A percentile compares a stretch with the other conserved stretches of the same genome.
These are phyloP conservation scores for Trichechus manatus DNA, from an alignment of 2,113 vertebrate species.

Conservation along the genomic window DNA sequence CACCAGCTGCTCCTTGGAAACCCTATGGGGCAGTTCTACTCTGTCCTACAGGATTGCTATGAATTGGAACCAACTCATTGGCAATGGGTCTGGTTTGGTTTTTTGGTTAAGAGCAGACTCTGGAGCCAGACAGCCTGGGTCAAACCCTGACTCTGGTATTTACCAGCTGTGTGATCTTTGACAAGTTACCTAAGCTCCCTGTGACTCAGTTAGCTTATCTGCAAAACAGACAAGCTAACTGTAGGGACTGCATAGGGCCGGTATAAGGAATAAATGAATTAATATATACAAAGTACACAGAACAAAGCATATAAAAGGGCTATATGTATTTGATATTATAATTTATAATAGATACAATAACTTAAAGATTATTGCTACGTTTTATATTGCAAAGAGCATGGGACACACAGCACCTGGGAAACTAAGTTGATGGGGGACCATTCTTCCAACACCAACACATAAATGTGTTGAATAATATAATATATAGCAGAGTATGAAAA, in stretches of 20 bases:
- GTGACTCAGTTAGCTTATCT: neutral
- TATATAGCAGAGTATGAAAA: neutral
- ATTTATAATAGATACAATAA: neutral
- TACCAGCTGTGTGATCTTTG: neutral
- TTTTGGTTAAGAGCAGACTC: neutral
- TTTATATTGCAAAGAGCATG: neutral
- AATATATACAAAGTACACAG: neutral
- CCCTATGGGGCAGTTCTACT: too few relatives aligned
- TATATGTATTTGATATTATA: neutral
- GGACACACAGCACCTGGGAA: neutral
- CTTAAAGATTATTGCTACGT: neutral
- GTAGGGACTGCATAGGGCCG: neutral
- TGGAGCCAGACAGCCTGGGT: neutral
- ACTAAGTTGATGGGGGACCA: neutral
- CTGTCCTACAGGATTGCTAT: too few relatives aligned
- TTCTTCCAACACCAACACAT: neutral
- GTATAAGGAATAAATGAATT: neutral
- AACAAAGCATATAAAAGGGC: neutral
- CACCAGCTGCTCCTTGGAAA: too few relatives aligned
- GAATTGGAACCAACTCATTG: too few relatives aligned
- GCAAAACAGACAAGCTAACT: neutral
- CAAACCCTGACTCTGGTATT: neutral
- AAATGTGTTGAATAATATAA: neutral
- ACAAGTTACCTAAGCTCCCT: neutral
- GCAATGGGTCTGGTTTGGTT: too few relatives aligned